Percentiles rank a stretch among this genome's conserved stretches.
These are phyloP conservation scores for Ophion ventricosus DNA, from an alignment of 2,888 invertebrate species.

Conservation along the genomic window DNA sequence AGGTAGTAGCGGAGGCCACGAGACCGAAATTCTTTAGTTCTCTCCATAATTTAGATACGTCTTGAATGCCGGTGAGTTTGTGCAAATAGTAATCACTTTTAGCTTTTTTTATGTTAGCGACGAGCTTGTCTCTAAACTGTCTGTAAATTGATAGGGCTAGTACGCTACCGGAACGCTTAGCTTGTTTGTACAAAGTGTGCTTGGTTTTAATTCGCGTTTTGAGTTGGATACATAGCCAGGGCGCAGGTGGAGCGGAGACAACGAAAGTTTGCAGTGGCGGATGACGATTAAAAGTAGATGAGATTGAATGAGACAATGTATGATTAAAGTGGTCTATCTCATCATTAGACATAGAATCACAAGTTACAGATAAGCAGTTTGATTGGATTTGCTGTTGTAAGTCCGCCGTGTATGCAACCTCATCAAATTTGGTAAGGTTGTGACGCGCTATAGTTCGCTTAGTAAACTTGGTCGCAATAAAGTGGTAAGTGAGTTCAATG, in stretches of 20 bases:
- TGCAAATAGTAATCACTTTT: background rate
- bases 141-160: slow-evolving; percentile 1
- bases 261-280: background rate
- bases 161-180: background rate
- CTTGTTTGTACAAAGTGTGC: slow-evolving; percentile 3
- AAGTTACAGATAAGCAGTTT: background rate
- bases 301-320: background rate
- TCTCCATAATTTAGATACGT: background rate
- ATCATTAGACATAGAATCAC: background rate
- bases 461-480: background rate
- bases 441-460: background rate
- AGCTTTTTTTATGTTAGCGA: background rate
- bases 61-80: background rate
- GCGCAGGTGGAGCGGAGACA: background rate
- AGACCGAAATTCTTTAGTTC: background rate
- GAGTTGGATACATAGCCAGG: slow-evolving; percentile 3
- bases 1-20: background rate
- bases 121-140: background rate
- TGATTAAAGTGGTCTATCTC: background rate
- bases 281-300: background rate
- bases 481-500: background rate
- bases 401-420: background rate
- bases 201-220: background rate
- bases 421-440: background rate
- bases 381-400: background rate